These are phyloP conservation scores for Argentina silus DNA, from an alignment of 2,797 vertebrate genomes.

Conservation along the genomic window DNA sequence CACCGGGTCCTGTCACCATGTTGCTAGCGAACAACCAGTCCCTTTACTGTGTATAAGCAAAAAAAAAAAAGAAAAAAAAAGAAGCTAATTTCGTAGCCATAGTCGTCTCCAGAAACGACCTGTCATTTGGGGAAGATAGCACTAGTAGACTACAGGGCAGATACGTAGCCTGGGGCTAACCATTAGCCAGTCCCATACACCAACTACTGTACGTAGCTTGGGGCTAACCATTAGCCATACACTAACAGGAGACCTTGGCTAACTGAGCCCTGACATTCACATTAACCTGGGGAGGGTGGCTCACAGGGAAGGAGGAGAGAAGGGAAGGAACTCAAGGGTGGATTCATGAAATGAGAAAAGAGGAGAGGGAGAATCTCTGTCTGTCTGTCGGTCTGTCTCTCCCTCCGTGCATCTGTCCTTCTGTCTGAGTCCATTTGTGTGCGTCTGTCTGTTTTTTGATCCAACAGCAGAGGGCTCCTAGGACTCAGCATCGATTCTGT, in stretches of 20 bases:
- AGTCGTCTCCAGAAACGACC: not conserved
- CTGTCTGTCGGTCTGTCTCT: constrained; percentile 14
- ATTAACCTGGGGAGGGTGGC: constrained; percentile 25
- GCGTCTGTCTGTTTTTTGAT: constrained; percentile 36
- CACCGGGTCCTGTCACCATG: not conserved
- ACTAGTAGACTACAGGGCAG: not conserved
- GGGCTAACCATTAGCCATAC: not conserved
- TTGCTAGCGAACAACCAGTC: not conserved
- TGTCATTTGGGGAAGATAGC: too few relatives aligned
- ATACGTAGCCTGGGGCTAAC: not conserved
- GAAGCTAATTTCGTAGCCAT: not conserved
- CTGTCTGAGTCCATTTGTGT: constrained; percentile 44
- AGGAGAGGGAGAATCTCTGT: constrained; percentile 30
- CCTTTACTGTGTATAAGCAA: not conserved
- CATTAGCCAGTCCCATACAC: not conserved
- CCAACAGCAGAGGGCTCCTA: constrained; percentile 51
- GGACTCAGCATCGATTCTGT: constrained; percentile 73
- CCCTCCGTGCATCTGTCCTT: constrained; percentile 38
- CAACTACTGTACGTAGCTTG: too few relatives aligned
- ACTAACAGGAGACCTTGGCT: not conserved
- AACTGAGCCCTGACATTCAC: not conserved
- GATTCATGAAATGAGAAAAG: not conserved
- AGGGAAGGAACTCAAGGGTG: not conserved
- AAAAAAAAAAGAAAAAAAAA: not conserved
- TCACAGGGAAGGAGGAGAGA: constrained; percentile 37